Base-by-base conservation (phyloP, 2,113 vertebrate genomes). In the Aptenodytes forsteri region DNA sequence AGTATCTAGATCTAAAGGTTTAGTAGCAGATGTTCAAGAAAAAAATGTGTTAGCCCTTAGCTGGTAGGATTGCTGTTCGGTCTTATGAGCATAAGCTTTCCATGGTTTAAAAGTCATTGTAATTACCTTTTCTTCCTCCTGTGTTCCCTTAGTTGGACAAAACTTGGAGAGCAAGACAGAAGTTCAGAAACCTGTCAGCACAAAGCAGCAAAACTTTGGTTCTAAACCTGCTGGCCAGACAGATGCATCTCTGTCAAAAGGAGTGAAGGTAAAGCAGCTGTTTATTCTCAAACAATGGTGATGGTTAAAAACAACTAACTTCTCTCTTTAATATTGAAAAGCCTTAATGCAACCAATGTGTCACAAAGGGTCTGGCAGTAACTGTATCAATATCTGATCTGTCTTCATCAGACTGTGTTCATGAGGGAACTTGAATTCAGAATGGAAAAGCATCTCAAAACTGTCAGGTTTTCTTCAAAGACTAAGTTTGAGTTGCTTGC, bases 161-260 rank as follows among this genome's bases (percentile, higher is more conserved):
- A 92, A 82, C 58, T 65, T 10, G 5, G 97, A 96, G 58, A 87
- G 52, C 0, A 98, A 98, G 77, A 88, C 84, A 76, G 98, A 98
- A 54, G 49, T 46, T 54, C 96, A 91, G 81, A 98, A 95, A 72
- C 27, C 96, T 72, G 82, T 56, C 61, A 79, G 76, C 93, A 77
- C 95, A 38, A 98, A 98, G 91, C 96, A 95, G 42, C 98, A 97
- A 58, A 98, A 80, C 89, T 95, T 86, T 32, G 97, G 95, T 69
- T 86, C 92, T 78, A 98, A 95, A 97, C 58, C 95, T 27, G 84
- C 83, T 73, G 97, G 90, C 94, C 95, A 98, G 91, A 46, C 96
- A 27, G 98, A 98, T 71, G 80, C 64, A 55, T 95, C 98, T 85
- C 96, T 72, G 26, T 91, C 97, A 3, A 99, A 98, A 96, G 73